Base-by-base conservation (phyloP, 2,888 invertebrate species). In the Myathropa florea region DNA sequence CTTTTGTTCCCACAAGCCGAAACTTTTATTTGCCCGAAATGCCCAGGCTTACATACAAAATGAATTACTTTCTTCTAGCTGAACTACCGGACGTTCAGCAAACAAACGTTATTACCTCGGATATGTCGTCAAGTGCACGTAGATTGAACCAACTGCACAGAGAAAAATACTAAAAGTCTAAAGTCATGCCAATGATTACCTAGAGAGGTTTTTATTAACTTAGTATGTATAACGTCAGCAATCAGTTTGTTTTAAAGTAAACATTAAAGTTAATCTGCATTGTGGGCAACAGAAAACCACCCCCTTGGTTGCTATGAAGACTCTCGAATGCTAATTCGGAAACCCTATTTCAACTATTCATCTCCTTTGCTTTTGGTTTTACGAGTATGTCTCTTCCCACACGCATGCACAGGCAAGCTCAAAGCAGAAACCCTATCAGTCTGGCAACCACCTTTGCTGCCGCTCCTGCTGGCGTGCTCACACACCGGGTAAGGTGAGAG, bases 1-100 rank as follows among this genome's bases (percentile, higher is more conserved):
- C 59, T 64, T 28, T n/a, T 65, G n/a, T 67, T 67, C 46, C 21
- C 72, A 53, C 24, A 71, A 64, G 68, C 36, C 30, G 18, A 53
- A 83, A 80, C 26, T 70, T 75, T 83, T 68, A 78, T 78, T 83
- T 78, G 65, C 78, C 63, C 30, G 67, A 73, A 78, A 79, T 73
- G 68, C 46, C 73, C 68, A 2, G 36, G 39, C 73, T 68, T 46
- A 59, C 72, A 85, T 72, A 72, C 57, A 63, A 81, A 57, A 81
- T 72, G 72, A 72, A 85, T 77, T 72, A 82, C 77, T 59, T 77
- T 68, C 39, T 33, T 76, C 61, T 46, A 59, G 24, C 36, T 33
- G 21, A 68, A 59, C 70, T 30, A 39, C 57, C 2, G 70, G 55
- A 71, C 57, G 57, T 36, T 78, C 33, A 39, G 39, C 70, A 71